A percentile compares a stretch with the other conserved stretches of the same genome.
These are phyloP conservation scores for Merluccius polli DNA, from an alignment of 2,797 vertebrate genomes.

Conservation along the genomic window DNA sequence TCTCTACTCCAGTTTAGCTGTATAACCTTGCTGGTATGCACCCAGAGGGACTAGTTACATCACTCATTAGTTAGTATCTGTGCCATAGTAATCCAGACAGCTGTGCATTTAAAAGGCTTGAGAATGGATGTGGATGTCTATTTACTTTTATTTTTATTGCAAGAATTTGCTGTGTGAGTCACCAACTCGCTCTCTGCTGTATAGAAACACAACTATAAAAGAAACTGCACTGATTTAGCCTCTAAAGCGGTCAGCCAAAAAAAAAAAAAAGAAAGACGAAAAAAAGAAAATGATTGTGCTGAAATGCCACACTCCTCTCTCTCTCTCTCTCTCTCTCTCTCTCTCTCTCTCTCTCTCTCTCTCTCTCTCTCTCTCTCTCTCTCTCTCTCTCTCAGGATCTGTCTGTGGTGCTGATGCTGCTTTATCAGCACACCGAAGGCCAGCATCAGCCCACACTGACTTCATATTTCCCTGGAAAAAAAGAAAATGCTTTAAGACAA, in stretches of 20 bases:
- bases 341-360: not conserved
- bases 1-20: not conserved
- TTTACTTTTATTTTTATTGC: slow-evolving; percentile 21
- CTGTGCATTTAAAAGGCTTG: not conserved
- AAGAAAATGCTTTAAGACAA: slow-evolving; percentile 8
- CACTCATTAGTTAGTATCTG: not conserved
- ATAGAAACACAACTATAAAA: slow-evolving; percentile 8
- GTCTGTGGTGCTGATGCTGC: slow-evolving; percentile 56
- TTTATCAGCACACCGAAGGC: slow-evolving; percentile 56
- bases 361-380: not conserved
- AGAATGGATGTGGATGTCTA: slow-evolving; percentile 4
- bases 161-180: slow-evolving; percentile 21
- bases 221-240: slow-evolving; percentile 19
- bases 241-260: slow-evolving; percentile 30
- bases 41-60: not conserved
- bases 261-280: not conserved
- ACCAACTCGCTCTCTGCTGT: slow-evolving; percentile 5
- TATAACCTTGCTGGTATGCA: not conserved
- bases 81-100: slow-evolving; percentile 2
- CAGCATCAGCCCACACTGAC: slow-evolving; percentile 46
- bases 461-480: slow-evolving; percentile 35
- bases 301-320: slow-evolving; percentile 23
- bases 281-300: slow-evolving; percentile 19
- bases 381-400: slow-evolving; percentile 38
- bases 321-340: not conserved